phyloP scores from a whole-genome alignment of 2,888 invertebrate genomes.

The Bruchidius siliquastri region DNA sequence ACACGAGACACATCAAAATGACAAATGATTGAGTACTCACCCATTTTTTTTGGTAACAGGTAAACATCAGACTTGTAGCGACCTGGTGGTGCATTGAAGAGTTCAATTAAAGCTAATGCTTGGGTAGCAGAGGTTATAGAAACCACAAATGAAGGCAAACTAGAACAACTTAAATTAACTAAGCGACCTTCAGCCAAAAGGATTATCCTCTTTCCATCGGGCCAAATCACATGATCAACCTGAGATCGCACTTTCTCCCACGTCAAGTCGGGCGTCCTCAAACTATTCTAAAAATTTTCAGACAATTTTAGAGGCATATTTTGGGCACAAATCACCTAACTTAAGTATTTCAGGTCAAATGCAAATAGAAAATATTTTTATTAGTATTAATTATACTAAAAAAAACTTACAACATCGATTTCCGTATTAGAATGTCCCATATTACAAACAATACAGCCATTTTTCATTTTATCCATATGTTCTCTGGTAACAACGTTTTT shows the following conservation, averaged over 20 bases:
- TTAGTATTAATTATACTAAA: neutral
- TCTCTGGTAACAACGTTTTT: constrained; percentile 93
- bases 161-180: constrained; percentile 94
- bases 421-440: constrained; percentile 98
- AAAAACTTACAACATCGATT: constrained; percentile 76
- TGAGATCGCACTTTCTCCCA: constrained; percentile 98
- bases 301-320: neutral
- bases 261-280: constrained; percentile 88
- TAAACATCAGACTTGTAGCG: constrained; percentile 97
- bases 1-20: too few relatives aligned
- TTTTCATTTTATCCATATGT: constrained; percentile 96
- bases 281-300: constrained; percentile 60
- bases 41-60: constrained; percentile 97
- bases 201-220: constrained; percentile 91
- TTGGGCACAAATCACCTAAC: too few relatives aligned
- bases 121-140: constrained; percentile 97
- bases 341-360: too few relatives aligned
- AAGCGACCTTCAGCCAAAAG: constrained; percentile 91
- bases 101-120: constrained; percentile 92
- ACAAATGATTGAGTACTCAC: constrained; percentile 54
- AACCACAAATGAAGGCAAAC: constrained; percentile 95
- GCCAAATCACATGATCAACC: constrained; percentile 98
- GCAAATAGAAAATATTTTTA: neutral
- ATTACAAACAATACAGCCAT: constrained; percentile 91
- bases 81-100: constrained; percentile 92